Percentiles rank a stretch among this genome's conserved stretches.
Evolutionary conservation across 1,140 invertebrate species (phyloP).

Genomic region (Danaus melanippus): DNA sequence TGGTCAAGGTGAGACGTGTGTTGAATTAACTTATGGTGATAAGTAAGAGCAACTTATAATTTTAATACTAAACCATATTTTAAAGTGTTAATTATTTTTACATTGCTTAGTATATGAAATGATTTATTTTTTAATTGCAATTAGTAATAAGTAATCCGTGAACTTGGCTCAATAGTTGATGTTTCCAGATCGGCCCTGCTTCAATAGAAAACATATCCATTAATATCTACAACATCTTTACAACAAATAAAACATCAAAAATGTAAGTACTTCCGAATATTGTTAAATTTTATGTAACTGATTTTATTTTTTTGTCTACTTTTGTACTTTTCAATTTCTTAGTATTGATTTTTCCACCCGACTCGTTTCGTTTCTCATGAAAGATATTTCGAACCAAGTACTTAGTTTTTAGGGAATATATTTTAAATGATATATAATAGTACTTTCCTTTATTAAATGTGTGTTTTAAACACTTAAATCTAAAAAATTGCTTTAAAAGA

Average conservation of each 20-base stretch:
- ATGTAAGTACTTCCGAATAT: constrained; percentile 42
- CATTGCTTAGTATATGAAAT: neutral
- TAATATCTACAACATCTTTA: constrained; percentile 41
- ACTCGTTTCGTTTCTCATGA: too few relatives aligned
- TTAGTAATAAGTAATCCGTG: neutral
- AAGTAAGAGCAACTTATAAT: too few relatives aligned
- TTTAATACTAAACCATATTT: neutral
- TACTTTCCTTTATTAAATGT: too few relatives aligned
- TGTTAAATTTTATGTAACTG: too few relatives aligned
- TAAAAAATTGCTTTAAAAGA: too few relatives aligned
- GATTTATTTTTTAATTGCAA: constrained; percentile 6
- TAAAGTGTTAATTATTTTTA: neutral
- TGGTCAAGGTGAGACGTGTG: constrained; percentile 60
- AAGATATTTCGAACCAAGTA: too few relatives aligned
- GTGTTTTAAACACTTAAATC: too few relatives aligned
- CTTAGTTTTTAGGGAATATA: too few relatives aligned
- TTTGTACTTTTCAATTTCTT: too few relatives aligned
- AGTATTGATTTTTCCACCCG: too few relatives aligned
- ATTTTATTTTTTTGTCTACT: too few relatives aligned
- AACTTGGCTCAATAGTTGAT: constrained; percentile 6
- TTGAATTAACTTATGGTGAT: neutral
- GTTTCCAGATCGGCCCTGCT: constrained; percentile 56
- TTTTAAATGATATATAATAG: too few relatives aligned
- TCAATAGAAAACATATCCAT: constrained; percentile 33
- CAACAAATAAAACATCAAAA: constrained; percentile 24